A percentile compares a stretch with the other conserved stretches of the same genome.
Conservation (phyloP, 2,797 vertebrate species). For the Coregonus suidteri region DNA sequence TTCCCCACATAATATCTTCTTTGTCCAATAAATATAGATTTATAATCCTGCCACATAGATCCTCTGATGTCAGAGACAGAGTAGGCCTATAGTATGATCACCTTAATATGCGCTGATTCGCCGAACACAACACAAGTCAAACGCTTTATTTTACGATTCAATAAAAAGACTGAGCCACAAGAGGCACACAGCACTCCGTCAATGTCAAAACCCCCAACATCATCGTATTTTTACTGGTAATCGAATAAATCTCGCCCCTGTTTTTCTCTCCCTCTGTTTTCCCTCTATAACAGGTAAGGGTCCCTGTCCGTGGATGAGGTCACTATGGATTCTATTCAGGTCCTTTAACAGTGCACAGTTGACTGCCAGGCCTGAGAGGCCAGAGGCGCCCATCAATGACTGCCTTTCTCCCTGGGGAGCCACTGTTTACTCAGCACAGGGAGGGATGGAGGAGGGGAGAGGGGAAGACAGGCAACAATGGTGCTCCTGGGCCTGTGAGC, state of each 20-base stretch:
- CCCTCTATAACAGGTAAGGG: conserved; percentile 5
- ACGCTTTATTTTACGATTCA: conserved; percentile 47
- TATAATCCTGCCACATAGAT: too few relatives aligned
- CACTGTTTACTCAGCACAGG: conserved; percentile 53
- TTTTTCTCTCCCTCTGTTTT: neutral
- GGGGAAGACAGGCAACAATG: conserved; percentile 50
- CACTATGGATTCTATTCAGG: conserved; percentile 28
- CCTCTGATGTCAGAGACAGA: conserved; percentile 30
- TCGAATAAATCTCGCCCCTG: conserved; percentile 13
- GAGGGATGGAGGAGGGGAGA: neutral
- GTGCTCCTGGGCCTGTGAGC: conserved; percentile 55
- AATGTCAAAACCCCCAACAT: conserved; percentile 20
- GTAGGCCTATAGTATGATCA: conserved; percentile 24
- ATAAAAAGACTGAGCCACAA: conserved; percentile 35
- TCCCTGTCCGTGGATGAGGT: conserved; percentile 31
- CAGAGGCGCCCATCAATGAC: conserved; percentile 49
- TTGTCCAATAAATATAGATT: too few relatives aligned
- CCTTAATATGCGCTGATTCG: conserved; percentile 24
- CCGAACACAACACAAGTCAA: conserved; percentile 30
- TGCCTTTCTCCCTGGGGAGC: conserved; percentile 48
- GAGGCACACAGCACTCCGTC: conserved; percentile 37
- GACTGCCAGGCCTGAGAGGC: conserved; percentile 13
- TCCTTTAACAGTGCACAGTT: conserved; percentile 49
- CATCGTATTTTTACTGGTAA: conserved; percentile 25
- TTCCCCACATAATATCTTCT: conserved; percentile 24